Evolutionary conservation across 2,797 vertebrate genomes (phyloP).

Genomic region (Miichthys miiuy): DNA sequence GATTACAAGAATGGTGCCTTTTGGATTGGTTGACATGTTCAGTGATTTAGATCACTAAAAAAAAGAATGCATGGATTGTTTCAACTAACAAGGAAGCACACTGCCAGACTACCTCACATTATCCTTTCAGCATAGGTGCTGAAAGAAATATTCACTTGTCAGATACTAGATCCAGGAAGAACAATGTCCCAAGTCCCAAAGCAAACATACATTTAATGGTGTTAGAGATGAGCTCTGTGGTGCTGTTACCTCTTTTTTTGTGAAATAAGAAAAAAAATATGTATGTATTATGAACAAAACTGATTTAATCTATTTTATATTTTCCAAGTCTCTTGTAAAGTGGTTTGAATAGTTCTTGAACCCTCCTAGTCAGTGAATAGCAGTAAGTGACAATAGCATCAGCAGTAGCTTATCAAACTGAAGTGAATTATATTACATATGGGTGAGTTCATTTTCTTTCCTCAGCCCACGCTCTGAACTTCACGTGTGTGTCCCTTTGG

Average conservation of each 20-base stretch:
- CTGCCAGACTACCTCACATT: neutral
- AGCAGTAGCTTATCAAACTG: neutral
- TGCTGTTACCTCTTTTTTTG: neutral
- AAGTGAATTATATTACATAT: conserved; percentile 3
- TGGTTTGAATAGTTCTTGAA: neutral
- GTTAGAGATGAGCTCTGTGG: neutral
- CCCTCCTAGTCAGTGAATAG: neutral
- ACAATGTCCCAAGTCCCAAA: neutral
- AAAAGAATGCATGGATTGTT: neutral
- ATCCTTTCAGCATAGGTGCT: neutral
- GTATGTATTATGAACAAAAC: neutral
- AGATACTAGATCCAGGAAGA: neutral
- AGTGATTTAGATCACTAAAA: neutral
- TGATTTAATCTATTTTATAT: neutral
- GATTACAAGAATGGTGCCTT: neutral
- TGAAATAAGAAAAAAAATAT: neutral
- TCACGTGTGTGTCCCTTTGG: conserved; percentile 30
- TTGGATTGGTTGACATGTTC: neutral
- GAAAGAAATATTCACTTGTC: neutral
- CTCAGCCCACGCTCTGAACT: conserved; percentile 21
- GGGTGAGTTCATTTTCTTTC: neutral
- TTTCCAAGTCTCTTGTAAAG: neutral
- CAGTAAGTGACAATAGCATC: conserved; percentile 1
- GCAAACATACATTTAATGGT: neutral
- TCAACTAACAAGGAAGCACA: neutral